phyloP scores from a whole-genome alignment of 2,888 invertebrate genomes.

The Sinopyrophorus schimmeli region DNA sequence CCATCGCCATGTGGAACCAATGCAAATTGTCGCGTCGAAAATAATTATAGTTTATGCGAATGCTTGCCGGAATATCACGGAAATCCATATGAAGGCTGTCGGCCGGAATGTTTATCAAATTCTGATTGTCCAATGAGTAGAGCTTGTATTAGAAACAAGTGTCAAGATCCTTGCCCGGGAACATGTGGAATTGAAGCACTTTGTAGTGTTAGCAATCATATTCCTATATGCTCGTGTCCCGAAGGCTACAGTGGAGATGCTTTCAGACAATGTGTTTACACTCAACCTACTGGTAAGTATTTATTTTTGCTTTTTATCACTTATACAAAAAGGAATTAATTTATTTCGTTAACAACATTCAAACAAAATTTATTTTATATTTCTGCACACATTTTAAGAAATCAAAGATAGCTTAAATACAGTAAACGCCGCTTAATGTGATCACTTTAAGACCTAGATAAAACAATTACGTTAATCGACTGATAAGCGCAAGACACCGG shows the following conservation, averaged over 20 bases:
- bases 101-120: constrained; percentile 84
- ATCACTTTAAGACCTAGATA: too few relatives aligned
- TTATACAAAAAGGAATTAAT: too few relatives aligned
- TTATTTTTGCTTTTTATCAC: neutral
- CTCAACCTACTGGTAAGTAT: constrained; percentile 49
- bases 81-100: constrained; percentile 75
- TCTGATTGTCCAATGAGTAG: constrained; percentile 81
- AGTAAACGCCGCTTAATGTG: too few relatives aligned
- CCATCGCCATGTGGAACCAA: constrained; percentile 83
- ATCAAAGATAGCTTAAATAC: too few relatives aligned
- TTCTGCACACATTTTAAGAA: too few relatives aligned
- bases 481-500: too few relatives aligned
- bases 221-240: constrained; percentile 64
- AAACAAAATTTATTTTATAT: too few relatives aligned
- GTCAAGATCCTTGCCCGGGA: constrained; percentile 81
- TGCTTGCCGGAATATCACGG: constrained; percentile 74
- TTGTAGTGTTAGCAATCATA: constrained; percentile 72
- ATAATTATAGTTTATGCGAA: constrained; percentile 71
- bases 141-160: constrained; percentile 81
- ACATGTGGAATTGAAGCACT: constrained; percentile 83
- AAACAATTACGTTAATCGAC: too few relatives aligned
- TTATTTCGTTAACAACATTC: too few relatives aligned
- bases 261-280: constrained; percentile 56
- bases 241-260: constrained; percentile 60
- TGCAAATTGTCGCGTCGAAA: constrained; percentile 74